Conservation (phyloP, 53 echinoderm and acorn worm species). For the Zoroaster sp. region DNA sequence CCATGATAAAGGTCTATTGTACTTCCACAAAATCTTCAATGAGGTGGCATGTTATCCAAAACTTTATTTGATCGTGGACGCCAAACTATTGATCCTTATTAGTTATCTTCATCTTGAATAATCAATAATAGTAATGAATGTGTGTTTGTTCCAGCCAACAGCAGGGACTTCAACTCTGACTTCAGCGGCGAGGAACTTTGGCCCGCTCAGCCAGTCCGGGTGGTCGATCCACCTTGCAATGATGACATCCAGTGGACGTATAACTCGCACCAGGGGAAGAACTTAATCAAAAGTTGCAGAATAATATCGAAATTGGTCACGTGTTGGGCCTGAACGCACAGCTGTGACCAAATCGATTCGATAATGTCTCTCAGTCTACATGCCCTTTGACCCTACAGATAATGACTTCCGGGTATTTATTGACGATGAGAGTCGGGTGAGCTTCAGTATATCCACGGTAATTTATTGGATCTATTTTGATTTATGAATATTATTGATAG, state of each 20-base stretch:
- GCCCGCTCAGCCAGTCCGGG: neutral
- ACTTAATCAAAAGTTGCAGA: slow-evolving; percentile 82
- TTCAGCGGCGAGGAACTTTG: slow-evolving; percentile 45
- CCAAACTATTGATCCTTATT: too few relatives aligned
- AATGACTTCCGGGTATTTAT: neutral
- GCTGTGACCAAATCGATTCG: slow-evolving; percentile 18
- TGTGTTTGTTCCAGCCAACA: slow-evolving; percentile 5
- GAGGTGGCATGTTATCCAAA: too few relatives aligned
- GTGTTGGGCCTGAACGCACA: slow-evolving; percentile 80
- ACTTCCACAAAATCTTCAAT: too few relatives aligned
- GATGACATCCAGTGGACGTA: slow-evolving; percentile 76
- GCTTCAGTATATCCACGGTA: slow-evolving; percentile 18
- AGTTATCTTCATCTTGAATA: too few relatives aligned
- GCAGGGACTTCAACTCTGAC: neutral
- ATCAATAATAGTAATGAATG: too few relatives aligned
- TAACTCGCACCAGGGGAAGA: slow-evolving; percentile 64
- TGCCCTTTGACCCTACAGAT: neutral
- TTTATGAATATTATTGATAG: neutral
- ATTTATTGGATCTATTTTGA: too few relatives aligned
- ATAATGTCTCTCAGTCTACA: slow-evolving; percentile 77
- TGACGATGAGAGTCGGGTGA: neutral
- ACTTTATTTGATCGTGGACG: too few relatives aligned
- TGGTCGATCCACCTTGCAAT: slow-evolving; percentile 69
- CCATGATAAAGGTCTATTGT: too few relatives aligned
- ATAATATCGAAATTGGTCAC: slow-evolving; percentile 93